Base-by-base conservation (phyloP, 2,888 invertebrate genomes). In the Eucera pruinosa region DNA sequence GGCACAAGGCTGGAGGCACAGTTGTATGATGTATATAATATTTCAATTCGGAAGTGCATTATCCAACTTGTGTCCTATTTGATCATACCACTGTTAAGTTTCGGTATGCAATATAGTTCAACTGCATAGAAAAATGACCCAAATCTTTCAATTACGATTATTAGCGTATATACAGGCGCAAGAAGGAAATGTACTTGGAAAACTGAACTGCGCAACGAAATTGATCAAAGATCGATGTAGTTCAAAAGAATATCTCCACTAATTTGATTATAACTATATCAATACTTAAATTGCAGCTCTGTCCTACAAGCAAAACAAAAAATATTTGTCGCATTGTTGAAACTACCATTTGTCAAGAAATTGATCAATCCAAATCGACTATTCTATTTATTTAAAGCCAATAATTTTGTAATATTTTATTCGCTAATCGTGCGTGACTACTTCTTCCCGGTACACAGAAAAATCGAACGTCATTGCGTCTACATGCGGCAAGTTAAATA, bases 11-110 rank as follows among this genome's bases (percentile, higher is more conserved):
- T 45, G 15, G 11, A 20, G 25, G 20, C 43, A 33, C 64, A 30
- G n/a, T 27, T 33, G 7, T 47, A 27, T 18, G 39, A 39, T 47
- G 25, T 50, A 73, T 23, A 20, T 20, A 73, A 41, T 43, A 52
- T 75, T 65, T 75, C 57, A 45, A 15, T 65, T 58, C 58, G 54
- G 27, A 47, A 75, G 64, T 75, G 5, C 41, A 75, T 75, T 75
- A 65, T 65, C 23, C 41, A 45, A 58, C 39, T 75, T 33, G 27
- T 52, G 50, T 41, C 52, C 65, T 75, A 74, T 39, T 76, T 75
- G 48, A 61, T 67, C 48, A 76, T 2, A 18, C 33, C 43, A 76
- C 50, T 67, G 60, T 76, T 48, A 76, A 61, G 27, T 60, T 15
- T 36, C 36, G 47, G 54, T 18, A 20, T 30, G n/a, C 15, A 27